Evolutionary conservation across 2,888 invertebrate species (phyloP), one percentile per base, ranked within the genome.

Genomic region (Dioctria linearis): DNA sequence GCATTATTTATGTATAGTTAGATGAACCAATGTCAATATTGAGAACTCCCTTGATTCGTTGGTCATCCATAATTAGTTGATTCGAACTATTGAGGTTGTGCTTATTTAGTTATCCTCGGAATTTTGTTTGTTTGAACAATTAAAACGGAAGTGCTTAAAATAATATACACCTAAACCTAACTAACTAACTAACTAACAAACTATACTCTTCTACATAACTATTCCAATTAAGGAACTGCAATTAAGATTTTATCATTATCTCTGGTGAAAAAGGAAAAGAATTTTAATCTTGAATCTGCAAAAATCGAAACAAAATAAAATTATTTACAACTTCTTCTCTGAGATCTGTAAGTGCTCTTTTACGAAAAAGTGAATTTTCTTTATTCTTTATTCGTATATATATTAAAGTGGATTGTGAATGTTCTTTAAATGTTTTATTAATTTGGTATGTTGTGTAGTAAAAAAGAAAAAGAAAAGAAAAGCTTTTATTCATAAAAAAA

Each of bases 361-460:
- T 71, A 46, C 43, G 67, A 69, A 69, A 0, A n/a, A 37, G 69
- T 69, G 69, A 51, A 51, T 51, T 37, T 69, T 46, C 9, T 46
- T 46, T 39, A 25, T 25, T 25, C 25, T 40, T 57, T 40, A 57
- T 73, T 73, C 42, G 25, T 25, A 25, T 25, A 25, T 25, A 13
- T 59, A 42, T 73, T 73, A 54, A 73, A 59, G 73, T 73, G 73
- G 43, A 73, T 73, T 37, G 73, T 73, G 73, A 59, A 57, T 73
- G 73, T 73, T 73, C 73, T 73, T 39, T 59, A 37, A 73, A 73
- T 73, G 73, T 73, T 66, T 73, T 71, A 25, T 25, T 51, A 37
- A 11, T 69, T 69, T 69, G 9, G 57, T 57, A 73, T 73, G 73
- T 13, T 73, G 73, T 73, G 73, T 57, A 39, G 51, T 69, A 69